Evolutionary conservation across 2,797 vertebrate species (phyloP), one percentile per base, ranked within the genome.

Genomic region (Gila robusta): DNA sequence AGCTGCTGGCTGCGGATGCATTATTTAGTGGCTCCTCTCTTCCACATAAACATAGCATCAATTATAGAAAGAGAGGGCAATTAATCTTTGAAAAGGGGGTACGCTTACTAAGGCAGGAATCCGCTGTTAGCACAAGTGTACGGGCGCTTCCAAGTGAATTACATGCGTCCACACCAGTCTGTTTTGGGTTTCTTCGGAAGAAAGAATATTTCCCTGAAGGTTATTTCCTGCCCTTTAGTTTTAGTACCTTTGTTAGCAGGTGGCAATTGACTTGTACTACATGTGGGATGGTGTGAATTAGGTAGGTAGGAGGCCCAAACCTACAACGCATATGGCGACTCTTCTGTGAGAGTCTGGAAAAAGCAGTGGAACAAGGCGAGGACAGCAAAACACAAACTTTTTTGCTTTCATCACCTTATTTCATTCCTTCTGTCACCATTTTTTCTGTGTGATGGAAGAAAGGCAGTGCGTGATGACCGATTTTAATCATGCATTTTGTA

Each of bases 21-120:
- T 94, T 94, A 94, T 95, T 95, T 86, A 95, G 83, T 91, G 79
- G 82, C 89, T 89, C 81, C 92, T 93, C 91, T 91, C 83, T 91
- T 91, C 89, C 91, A 93, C 92, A 93, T 92, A 93, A 91, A 88
- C 89, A 89, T 86, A 88, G 86, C 90, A 93, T 96, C 90, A 93
- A 95, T 95, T 94, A 94, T 93, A 88, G 88, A 95, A 83, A 90
- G 86, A 76, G 89, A 44, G 32, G 77, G 89, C 92, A 89, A 95
- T 96, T 95, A 91, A 90, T 90, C 86, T 87, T 73, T 79, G 86
- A 92, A 87, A 89, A 89, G 69, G 86, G 86, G 82, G 64, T 69
- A 64, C 66, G 81, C 87, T 90, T 78, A 89, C 91, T 90, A 69
- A 86, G 69, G 87, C 81, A 87, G 19, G 66, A 81, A 47, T 86